A percentile compares a stretch with the other conserved stretches of the same genome.
Evolutionary conservation across 2,797 vertebrate genomes (phyloP).

Genomic region (Acomys russatus): DNA sequence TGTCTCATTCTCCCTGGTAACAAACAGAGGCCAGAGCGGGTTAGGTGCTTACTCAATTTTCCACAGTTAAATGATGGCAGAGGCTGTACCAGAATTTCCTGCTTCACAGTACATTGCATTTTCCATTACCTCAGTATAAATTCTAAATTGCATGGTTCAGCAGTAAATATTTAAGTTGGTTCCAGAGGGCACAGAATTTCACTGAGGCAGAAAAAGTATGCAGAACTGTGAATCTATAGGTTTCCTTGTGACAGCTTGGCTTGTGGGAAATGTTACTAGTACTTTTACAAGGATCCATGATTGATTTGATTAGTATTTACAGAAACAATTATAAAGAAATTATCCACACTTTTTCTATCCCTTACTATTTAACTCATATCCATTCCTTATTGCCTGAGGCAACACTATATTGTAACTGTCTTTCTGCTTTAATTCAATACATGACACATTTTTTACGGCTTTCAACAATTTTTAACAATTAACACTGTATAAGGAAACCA

Average conservation of each 20-base stretch:
- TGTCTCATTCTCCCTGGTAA: conserved; percentile 28
- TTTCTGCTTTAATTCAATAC: conserved; percentile 8
- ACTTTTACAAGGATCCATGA: background rate
- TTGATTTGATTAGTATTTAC: background rate
- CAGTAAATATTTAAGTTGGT: conserved; percentile 46
- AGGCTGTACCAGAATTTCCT: conserved; percentile 54
- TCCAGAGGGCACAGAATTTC: conserved; percentile 8
- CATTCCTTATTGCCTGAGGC: background rate
- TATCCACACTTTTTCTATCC: background rate
- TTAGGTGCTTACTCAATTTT: conserved; percentile 1
- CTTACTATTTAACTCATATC: background rate
- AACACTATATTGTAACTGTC: background rate
- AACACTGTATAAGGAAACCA: background rate
- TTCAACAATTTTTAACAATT: background rate
- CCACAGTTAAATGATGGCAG: background rate
- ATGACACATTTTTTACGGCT: background rate
- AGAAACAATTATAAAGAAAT: conserved; percentile 31
- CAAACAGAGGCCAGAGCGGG: background rate
- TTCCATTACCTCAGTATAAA: conserved; percentile 64
- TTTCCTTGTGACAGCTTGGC: background rate
- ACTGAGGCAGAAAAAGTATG: conserved; percentile 41
- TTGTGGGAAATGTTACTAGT: background rate
- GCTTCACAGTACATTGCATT: background rate
- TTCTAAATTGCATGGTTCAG: conserved; percentile 54
- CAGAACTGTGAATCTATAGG: background rate